phyloP scores from a whole-genome alignment of 2,888 invertebrate genomes.

The Pristionchus fissidentatus region DNA sequence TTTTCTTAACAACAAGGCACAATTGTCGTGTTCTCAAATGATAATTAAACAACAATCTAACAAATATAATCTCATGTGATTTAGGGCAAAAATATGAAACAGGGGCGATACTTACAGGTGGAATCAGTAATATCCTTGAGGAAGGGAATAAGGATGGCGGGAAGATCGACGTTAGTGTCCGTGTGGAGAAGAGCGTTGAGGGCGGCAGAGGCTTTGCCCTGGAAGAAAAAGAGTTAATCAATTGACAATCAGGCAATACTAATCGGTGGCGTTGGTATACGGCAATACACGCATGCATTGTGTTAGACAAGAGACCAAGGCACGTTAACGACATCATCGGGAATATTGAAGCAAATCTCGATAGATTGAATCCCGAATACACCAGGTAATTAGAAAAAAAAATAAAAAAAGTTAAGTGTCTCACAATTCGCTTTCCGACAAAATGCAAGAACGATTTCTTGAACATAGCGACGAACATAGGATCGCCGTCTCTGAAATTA shows the following conservation, averaged over 20 bases:
- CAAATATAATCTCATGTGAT: no score
- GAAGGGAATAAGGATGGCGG: not conserved
- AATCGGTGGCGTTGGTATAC: no score
- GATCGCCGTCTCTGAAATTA: not conserved
- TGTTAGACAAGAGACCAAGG: no score
- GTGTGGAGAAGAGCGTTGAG: not conserved
- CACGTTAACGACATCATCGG: not conserved
- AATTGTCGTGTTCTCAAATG: no score
- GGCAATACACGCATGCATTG: no score
- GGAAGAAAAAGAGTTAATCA: not conserved
- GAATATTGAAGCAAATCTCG: not conserved
- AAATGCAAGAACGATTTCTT: constrained; percentile 29
- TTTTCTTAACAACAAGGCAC: no score
- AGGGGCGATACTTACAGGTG: not conserved
- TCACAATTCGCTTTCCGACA: constrained; percentile 1
- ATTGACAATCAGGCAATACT: no score
- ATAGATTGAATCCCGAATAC: no score
- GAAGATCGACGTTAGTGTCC: constrained; percentile 2
- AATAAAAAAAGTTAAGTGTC: not conserved
- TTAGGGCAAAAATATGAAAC: not conserved
- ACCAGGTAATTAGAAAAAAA: no score
- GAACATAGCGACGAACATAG: constrained; percentile 27
- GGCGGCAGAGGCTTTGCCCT: not conserved
- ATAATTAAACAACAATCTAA: no score
- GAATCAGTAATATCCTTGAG: not conserved